phyloP scores from a whole-genome alignment of 2,113 vertebrate genomes.

The Phaethornis superciliosus region DNA sequence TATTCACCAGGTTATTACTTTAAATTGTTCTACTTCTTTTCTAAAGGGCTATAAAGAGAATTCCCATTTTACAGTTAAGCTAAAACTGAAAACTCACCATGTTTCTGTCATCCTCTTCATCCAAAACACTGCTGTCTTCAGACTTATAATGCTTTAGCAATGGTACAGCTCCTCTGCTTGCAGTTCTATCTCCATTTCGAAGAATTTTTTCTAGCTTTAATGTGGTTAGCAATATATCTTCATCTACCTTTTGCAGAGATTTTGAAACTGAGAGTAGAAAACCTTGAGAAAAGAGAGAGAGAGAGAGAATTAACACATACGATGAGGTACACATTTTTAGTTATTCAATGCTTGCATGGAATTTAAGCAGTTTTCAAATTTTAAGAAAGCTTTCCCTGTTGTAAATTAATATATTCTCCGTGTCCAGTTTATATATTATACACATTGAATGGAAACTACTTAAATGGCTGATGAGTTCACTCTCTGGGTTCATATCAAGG shows the following conservation, averaged over 20 bases:
- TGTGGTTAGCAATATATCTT: constrained; percentile 65
- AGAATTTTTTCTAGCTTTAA: constrained; percentile 72
- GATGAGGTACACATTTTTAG: constrained; percentile 75
- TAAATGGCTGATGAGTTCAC: constrained; percentile 57
- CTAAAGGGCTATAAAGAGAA: background rate
- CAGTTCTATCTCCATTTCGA: constrained; percentile 66
- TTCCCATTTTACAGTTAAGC: background rate
- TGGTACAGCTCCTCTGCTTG: constrained; percentile 38
- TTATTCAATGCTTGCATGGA: background rate
- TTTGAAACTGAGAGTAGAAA: constrained; percentile 75
- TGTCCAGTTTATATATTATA: constrained; percentile 74
- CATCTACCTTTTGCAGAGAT: constrained; percentile 74
- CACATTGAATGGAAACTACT: constrained; percentile 70
- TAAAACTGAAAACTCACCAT: constrained; percentile 41
- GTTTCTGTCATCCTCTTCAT: constrained; percentile 75
- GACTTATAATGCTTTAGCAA: constrained; percentile 69
- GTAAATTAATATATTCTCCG: background rate
- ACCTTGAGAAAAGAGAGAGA: constrained; percentile 85
- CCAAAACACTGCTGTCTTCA: constrained; percentile 69
- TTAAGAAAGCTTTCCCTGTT: constrained; percentile 24
- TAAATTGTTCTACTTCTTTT: background rate
- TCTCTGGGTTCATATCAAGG: constrained; percentile 46
- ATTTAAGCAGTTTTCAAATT: background rate
- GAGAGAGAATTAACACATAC: constrained; percentile 74
- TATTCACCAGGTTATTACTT: background rate